Percentiles rank a stretch among this genome's conserved stretches.
Conservation (phyloP, 2,888 invertebrate genomes). For the Vesta saturnalis region DNA sequence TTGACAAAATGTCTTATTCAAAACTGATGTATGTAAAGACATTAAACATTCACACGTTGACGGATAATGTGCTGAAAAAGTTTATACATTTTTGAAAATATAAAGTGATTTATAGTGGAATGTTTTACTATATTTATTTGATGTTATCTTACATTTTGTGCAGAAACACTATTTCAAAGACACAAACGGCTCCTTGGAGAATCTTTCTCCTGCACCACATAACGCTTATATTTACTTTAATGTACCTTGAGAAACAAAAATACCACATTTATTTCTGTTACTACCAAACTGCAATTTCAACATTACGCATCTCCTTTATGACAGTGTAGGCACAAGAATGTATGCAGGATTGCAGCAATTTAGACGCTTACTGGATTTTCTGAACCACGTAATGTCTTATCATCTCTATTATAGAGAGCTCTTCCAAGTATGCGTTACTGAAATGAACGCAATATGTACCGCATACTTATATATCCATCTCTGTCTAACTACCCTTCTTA, state of each 20-base stretch:
- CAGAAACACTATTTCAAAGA: constrained; percentile 1
- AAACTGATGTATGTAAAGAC: not conserved
- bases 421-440: too few species aligned
- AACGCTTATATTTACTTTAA: not conserved
- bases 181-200: constrained; percentile 1
- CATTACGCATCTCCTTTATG: too few species aligned
- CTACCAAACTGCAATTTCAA: too few species aligned
- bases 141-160: not conserved
- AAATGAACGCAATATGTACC: too few species aligned
- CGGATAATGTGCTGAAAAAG: not conserved
- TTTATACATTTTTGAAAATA: constrained; percentile 1
- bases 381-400: too few species aligned
- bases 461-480: too few species aligned
- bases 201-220: not conserved
- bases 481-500: too few species aligned
- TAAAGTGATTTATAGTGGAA: constrained; percentile 1
- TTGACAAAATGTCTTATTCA: not conserved
- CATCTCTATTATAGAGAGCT: too few species aligned
- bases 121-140: not conserved
- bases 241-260: constrained; percentile 1
- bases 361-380: too few species aligned
- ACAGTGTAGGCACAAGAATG: too few species aligned
- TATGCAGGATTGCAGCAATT: too few species aligned
- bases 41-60: not conserved
- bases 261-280: not conserved